Conservation (phyloP, 2,797 vertebrate genomes). For the Bradypodion pumilum region DNA sequence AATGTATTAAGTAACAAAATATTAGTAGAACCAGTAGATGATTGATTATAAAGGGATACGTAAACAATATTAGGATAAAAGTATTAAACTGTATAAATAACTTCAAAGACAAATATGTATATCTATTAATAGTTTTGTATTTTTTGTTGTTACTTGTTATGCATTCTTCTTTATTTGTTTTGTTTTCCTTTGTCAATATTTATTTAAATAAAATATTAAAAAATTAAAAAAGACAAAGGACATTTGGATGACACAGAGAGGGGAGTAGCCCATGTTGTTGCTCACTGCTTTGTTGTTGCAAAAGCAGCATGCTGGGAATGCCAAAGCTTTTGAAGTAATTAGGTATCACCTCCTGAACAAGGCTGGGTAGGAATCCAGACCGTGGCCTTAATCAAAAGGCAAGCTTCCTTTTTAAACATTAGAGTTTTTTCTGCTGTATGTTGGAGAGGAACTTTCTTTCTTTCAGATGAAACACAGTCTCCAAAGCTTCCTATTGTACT, state of each 20-base stretch:
- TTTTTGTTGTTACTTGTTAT: too few relatives aligned
- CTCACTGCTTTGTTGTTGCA: conserved; percentile 1
- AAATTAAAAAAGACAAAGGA: too few relatives aligned
- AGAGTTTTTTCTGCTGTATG: neutral
- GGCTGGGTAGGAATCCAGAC: neutral
- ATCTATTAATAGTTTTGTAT: too few relatives aligned
- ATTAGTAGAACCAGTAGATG: too few relatives aligned
- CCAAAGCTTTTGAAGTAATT: neutral
- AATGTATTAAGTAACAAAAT: too few relatives aligned
- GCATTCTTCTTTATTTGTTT: too few relatives aligned
- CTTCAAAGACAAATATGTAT: too few relatives aligned
- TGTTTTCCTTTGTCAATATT: too few relatives aligned
- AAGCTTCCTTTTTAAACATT: neutral
- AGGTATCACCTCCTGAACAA: neutral
- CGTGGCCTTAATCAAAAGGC: neutral
- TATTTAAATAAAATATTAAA: too few relatives aligned
- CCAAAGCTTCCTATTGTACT: neutral
- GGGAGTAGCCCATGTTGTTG: neutral
- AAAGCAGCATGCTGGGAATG: conserved; percentile 2
- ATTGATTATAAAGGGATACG: too few relatives aligned
- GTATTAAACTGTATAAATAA: too few relatives aligned
- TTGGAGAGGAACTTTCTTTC: neutral
- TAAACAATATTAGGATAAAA: too few relatives aligned
- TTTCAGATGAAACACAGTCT: neutral
- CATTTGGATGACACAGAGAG: conserved; percentile 14